Base-by-base conservation (phyloP, 2,113 vertebrate genomes). In the Scartelaos histophorus region DNA sequence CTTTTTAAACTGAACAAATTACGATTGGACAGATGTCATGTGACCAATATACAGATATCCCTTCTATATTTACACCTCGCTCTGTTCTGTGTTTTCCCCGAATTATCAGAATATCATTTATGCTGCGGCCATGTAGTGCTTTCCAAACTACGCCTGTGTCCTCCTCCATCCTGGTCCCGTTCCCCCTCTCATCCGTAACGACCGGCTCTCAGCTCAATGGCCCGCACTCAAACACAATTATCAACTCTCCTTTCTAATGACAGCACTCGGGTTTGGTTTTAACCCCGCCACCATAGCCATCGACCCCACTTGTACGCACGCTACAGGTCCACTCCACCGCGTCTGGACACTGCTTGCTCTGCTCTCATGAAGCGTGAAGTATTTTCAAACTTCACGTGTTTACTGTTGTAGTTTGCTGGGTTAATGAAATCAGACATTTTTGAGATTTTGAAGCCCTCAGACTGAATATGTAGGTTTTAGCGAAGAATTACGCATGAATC, bases 201-300 rank as follows among this genome's bases (percentile, higher is more conserved):
- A 80, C 64, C 71, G 49, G 75, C 82, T 84, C 84, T 88, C 69
- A 82, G 46, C 73, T 85, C 85, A 61, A 81, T 77, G 71, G 77
- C 77, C 4, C 62, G 75, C 85, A 82, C 84, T 85, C 78, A 83
- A 64, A 67, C 57, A 77, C 70, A 85, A 87, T 90, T 89, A 88
- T 76, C 81, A 69, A 67, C 87, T 85, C 89, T 84, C 82, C 69
- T 80, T 68, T 74, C 80, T 84, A 88, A 90, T 88, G 75, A 85
- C 75, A 65, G 67, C 82, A 81, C 87, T 90, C 81, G 66, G 69
- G 69, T 75, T 79, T 43, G 72, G 73, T 81, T 80, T 78, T 38
- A 83, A 82, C 87, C 82, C 75, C 21, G 78, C 54, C 76, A 69
- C 75, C 74, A 64, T 43, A 71, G 73, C 74, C 67, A 49, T 66